Conservation (phyloP, 2,888 invertebrate genomes). For the Parasteatoda lunata region DNA sequence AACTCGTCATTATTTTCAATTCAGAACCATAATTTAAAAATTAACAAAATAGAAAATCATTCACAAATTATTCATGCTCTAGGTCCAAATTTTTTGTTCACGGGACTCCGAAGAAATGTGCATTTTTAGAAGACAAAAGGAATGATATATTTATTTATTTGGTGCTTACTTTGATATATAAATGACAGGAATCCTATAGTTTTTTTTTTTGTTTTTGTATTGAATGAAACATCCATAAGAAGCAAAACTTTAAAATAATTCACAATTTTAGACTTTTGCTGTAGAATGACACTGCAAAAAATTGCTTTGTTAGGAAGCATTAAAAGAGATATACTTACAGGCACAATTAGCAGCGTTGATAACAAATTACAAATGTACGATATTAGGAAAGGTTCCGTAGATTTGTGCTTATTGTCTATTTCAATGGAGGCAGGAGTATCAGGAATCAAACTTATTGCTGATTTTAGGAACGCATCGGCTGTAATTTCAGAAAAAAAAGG, state of each 20-base stretch:
- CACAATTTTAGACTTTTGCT: not conserved
- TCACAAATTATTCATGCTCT: too few relatives aligned
- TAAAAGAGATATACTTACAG: slow-evolving; percentile 72
- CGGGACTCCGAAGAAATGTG: too few relatives aligned
- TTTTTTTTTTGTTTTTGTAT: not conserved
- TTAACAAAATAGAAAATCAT: too few relatives aligned
- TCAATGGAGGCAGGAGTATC: slow-evolving; percentile 85
- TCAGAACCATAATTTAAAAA: too few relatives aligned
- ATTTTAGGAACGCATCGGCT: slow-evolving; percentile 96
- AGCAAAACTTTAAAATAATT: not conserved
- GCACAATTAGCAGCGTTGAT: slow-evolving; percentile 70
- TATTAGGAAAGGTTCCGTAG: slow-evolving; percentile 79
- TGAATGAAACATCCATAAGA: not conserved
- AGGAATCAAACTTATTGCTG: slow-evolving; percentile 85
- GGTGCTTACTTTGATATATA: too few relatives aligned
- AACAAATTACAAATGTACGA: slow-evolving; percentile 80
- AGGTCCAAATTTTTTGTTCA: too few relatives aligned
- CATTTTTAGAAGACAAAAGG: too few relatives aligned
- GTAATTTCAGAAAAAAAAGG: slow-evolving; percentile 71
- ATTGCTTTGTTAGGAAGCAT: not conserved
- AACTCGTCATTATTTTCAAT: too few relatives aligned
- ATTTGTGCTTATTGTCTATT: slow-evolving; percentile 83
- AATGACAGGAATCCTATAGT: too few relatives aligned
- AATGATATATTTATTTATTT: too few relatives aligned
- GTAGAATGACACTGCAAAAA: not conserved